phyloP scores from a whole-genome alignment of 1,140 invertebrate genomes.

The Bombus pascuorum region DNA sequence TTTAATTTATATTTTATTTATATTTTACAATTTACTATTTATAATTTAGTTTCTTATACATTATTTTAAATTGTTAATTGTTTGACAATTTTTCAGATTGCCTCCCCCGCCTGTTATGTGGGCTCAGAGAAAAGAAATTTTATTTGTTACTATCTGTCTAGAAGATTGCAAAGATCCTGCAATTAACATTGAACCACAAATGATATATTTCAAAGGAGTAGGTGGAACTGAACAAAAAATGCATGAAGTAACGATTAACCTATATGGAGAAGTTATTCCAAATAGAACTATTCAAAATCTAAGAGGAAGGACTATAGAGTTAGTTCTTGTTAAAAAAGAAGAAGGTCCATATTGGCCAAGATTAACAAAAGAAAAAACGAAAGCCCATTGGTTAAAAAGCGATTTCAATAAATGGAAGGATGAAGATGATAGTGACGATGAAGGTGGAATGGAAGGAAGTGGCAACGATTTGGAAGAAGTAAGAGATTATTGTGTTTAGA shows the following conservation, averaged over 20 bases:
- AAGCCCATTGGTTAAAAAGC: slow-evolving; percentile 97
- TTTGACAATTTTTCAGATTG: slow-evolving; percentile 74
- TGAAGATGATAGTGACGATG: slow-evolving; percentile 92
- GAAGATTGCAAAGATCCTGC: slow-evolving; percentile 94
- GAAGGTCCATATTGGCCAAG: slow-evolving; percentile 93
- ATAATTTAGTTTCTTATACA: not conserved
- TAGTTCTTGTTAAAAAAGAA: slow-evolving; percentile 85
- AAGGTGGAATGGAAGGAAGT: slow-evolving; percentile 76
- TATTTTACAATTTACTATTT: not conserved
- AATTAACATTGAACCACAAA: slow-evolving; percentile 91
- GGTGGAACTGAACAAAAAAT: slow-evolving; percentile 93
- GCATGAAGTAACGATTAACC: slow-evolving; percentile 92
- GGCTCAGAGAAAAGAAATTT: slow-evolving; percentile 92
- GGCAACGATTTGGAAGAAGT: slow-evolving; percentile 85
- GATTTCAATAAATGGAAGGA: slow-evolving; percentile 99
- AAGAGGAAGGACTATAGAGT: slow-evolving; percentile 84
- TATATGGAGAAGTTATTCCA: slow-evolving; percentile 91
- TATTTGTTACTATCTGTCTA: slow-evolving; percentile 94
- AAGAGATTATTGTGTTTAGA: slow-evolving; percentile 54
- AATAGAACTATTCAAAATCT: slow-evolving; percentile 87
- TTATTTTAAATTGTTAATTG: slow-evolving; percentile 14
- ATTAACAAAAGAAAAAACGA: slow-evolving; percentile 93
- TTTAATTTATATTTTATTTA: not conserved
- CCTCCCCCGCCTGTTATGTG: slow-evolving; percentile 93
- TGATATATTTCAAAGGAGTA: slow-evolving; percentile 92